Conservation (phyloP, 2,888 invertebrate genomes). For the Drosophila anomalipes region DNA sequence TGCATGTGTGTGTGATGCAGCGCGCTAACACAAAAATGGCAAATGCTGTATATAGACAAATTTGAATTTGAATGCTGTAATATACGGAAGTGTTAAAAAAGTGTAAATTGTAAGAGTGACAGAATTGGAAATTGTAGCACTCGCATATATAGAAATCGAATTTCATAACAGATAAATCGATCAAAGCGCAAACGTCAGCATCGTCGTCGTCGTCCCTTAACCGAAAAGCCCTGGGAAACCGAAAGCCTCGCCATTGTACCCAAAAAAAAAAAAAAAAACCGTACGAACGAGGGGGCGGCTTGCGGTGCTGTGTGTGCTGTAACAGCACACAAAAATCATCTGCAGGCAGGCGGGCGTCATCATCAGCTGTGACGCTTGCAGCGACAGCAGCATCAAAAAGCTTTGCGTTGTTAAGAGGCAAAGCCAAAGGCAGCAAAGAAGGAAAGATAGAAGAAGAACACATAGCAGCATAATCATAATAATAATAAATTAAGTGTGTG, state of each 20-base stretch:
- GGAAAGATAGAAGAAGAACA: slow-evolving; percentile 24
- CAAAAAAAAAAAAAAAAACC: slow-evolving; percentile 10
- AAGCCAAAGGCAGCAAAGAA: slow-evolving; percentile 52
- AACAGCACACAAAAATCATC: slow-evolving; percentile 61
- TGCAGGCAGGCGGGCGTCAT: slow-evolving; percentile 68
- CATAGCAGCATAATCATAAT: slow-evolving; percentile 37
- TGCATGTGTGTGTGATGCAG: slow-evolving; percentile 36
- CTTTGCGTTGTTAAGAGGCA: slow-evolving; percentile 49
- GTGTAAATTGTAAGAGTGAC: slow-evolving; percentile 19
- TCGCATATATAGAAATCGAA: slow-evolving; percentile 65
- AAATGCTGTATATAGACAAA: slow-evolving; percentile 56
- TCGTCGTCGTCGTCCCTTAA: slow-evolving; percentile 49
- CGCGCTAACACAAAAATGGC: slow-evolving; percentile 64
- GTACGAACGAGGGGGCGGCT: slow-evolving; percentile 24
- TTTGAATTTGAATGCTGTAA: slow-evolving; percentile 54
- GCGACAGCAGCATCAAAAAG: slow-evolving; percentile 50
- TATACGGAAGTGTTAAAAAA: neutral
- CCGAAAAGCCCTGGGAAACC: slow-evolving; percentile 54
- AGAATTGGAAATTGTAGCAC: slow-evolving; percentile 16
- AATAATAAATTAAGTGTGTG: slow-evolving; percentile 66
- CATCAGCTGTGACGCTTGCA: slow-evolving; percentile 68
- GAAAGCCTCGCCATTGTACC: slow-evolving; percentile 44
- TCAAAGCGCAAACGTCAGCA: slow-evolving; percentile 54
- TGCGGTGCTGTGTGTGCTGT: slow-evolving; percentile 44
- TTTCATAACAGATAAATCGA: slow-evolving; percentile 75